Percentiles rank a stretch among this genome's conserved stretches.
These are phyloP conservation scores for Pheosia gnoma DNA, from an alignment of 2,888 invertebrate genomes.

Conservation along the genomic window DNA sequence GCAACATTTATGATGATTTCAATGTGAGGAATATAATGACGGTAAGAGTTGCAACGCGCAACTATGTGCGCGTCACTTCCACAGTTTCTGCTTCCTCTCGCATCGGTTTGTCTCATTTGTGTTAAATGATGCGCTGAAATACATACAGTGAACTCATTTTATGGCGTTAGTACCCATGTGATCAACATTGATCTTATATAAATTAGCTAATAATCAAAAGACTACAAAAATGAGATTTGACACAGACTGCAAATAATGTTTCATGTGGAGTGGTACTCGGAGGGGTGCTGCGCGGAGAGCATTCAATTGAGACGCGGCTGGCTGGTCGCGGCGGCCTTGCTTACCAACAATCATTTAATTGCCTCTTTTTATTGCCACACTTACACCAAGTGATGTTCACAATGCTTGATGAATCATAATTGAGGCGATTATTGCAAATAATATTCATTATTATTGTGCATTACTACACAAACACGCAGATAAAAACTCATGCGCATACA, in stretches of 20 bases:
- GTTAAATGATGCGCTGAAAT: too few species aligned
- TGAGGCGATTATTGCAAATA: background rate
- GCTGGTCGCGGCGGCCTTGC: background rate
- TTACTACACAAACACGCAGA: too few species aligned
- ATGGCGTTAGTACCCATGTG: too few species aligned
- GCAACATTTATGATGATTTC: background rate
- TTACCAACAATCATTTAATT: background rate
- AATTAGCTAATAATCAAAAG: background rate
- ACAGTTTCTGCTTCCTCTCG: background rate
- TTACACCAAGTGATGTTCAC: background rate
- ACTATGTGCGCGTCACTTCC: background rate
- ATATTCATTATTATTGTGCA: background rate
- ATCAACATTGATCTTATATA: background rate
- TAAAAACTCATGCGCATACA: too few species aligned
- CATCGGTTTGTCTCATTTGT: too few species aligned
- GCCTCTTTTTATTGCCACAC: conserved; percentile 8
- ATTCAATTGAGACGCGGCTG: background rate
- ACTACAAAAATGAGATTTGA: background rate
- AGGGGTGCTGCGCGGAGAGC: background rate
- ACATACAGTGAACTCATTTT: background rate
- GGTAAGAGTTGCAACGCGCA: background rate
- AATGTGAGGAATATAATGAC: background rate
- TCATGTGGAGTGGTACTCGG: background rate
- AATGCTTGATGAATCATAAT: background rate
- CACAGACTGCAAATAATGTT: background rate